phyloP scores from a whole-genome alignment of 2,113 vertebrate species.

The Perca flavescens region DNA sequence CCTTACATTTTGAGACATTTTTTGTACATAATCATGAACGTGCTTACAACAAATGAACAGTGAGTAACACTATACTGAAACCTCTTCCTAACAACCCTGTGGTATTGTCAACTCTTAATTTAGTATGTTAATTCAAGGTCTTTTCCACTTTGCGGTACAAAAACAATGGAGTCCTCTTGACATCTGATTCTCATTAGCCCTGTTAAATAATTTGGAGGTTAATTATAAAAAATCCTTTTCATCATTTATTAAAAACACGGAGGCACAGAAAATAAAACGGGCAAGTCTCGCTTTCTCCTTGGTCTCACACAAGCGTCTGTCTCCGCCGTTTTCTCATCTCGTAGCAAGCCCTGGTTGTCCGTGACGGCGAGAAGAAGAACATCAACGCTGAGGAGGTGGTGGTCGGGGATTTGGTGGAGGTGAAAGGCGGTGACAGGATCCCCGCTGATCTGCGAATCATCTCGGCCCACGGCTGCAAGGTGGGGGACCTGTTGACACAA shows the following conservation, averaged over 20 bases:
- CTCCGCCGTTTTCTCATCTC: conserved; percentile 17
- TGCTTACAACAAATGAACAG: not conserved
- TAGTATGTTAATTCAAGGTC: conserved; percentile 27
- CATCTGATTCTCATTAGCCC: conserved; percentile 16
- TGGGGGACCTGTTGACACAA: conserved; percentile 47
- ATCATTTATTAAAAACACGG: not conserved
- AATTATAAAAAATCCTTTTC: not conserved
- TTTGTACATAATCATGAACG: not conserved
- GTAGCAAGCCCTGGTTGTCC: conserved; percentile 97
- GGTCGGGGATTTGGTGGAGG: conserved; percentile 94
- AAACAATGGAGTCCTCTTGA: conserved; percentile 23
- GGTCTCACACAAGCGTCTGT: conserved; percentile 13
- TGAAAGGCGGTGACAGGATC: conserved; percentile 97
- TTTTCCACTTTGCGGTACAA: not conserved
- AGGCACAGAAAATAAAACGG: not conserved
- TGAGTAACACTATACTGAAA: not conserved
- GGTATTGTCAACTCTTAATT: not conserved
- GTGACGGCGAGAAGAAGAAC: conserved; percentile 93
- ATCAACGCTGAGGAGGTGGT: conserved; percentile 95
- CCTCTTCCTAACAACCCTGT: not conserved
- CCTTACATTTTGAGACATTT: not conserved
- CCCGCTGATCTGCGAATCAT: conserved; percentile 96
- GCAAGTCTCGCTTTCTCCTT: not conserved
- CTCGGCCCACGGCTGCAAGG: conserved; percentile 96
- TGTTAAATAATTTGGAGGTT: conserved; percentile 11